Evolutionary conservation across 2,797 vertebrate species (phyloP).

Genomic region (Hoplostethus mediterraneus): DNA sequence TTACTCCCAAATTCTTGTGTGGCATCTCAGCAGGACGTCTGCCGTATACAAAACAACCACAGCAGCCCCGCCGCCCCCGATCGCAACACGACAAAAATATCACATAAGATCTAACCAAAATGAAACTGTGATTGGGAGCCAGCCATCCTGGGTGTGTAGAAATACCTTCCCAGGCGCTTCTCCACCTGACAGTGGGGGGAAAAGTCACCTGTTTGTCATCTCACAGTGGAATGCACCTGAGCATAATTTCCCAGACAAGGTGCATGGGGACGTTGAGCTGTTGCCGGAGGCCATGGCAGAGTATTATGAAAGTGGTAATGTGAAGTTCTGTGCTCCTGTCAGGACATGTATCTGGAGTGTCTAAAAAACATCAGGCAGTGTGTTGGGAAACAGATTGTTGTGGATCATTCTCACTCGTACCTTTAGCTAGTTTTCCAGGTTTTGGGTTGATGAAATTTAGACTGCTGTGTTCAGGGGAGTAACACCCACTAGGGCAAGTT

Average conservation of each 20-base stretch:
- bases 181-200: slow-evolving; percentile 45
- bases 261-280: slow-evolving; percentile 73
- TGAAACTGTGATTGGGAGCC: neutral
- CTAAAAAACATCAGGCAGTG: slow-evolving; percentile 58
- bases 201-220: slow-evolving; percentile 61
- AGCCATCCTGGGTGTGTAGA: neutral
- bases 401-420: slow-evolving; percentile 26
- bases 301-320: slow-evolving; percentile 69
- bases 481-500: slow-evolving; percentile 41
- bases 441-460: slow-evolving; percentile 53
- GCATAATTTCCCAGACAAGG: slow-evolving; percentile 79
- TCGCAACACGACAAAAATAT: slow-evolving; percentile 15
- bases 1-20: slow-evolving; percentile 69
- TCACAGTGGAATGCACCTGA: slow-evolving; percentile 65
- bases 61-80: neutral
- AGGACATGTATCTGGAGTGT: slow-evolving; percentile 60
- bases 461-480: slow-evolving; percentile 42
- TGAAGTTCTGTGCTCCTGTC: slow-evolving; percentile 67
- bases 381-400: slow-evolving; percentile 59
- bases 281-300: slow-evolving; percentile 62
- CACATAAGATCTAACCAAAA: neutral
- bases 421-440: slow-evolving; percentile 26
- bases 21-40: slow-evolving; percentile 48
- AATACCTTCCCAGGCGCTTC: neutral
- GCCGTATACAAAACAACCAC: slow-evolving; percentile 20